Conservation (phyloP, 2,888 invertebrate species). For the Amiota mariae region DNA sequence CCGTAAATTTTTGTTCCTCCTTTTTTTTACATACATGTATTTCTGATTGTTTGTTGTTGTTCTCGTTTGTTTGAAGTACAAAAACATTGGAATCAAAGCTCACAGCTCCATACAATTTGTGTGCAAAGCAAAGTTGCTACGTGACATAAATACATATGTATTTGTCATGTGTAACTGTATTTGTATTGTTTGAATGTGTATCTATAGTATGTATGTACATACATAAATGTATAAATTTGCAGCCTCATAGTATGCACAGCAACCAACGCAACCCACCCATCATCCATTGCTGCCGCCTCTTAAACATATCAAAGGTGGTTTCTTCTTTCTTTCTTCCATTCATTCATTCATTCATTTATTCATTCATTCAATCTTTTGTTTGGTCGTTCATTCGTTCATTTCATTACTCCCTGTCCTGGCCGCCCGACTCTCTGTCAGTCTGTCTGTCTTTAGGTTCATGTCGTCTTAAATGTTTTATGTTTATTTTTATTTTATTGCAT, state of each 20-base stretch:
- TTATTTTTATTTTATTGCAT: slow-evolving; percentile 20
- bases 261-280: neutral
- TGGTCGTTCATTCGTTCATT: no score
- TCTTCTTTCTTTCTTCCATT: neutral
- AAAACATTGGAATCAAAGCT: slow-evolving; percentile 32
- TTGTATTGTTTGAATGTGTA: no score
- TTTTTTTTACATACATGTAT: neutral
- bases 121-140: slow-evolving; percentile 32
- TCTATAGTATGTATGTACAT: no score
- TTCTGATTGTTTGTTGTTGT: neutral
- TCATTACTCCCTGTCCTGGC: no score
- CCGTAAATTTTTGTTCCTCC: neutral
- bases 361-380: no score
- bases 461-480: slow-evolving; percentile 28
- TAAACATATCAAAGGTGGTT: slow-evolving; percentile 9
- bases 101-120: slow-evolving; percentile 35
- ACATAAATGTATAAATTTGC: no score
- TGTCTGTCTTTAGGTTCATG: neutral
- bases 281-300: neutral
- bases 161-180: neutral
- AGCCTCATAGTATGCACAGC: neutral
- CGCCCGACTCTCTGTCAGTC: no score
- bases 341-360: no score
- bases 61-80: neutral
- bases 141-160: slow-evolving; percentile 31